Conservation (phyloP, 2,888 invertebrate genomes). For the Saturnia pavonia region DNA sequence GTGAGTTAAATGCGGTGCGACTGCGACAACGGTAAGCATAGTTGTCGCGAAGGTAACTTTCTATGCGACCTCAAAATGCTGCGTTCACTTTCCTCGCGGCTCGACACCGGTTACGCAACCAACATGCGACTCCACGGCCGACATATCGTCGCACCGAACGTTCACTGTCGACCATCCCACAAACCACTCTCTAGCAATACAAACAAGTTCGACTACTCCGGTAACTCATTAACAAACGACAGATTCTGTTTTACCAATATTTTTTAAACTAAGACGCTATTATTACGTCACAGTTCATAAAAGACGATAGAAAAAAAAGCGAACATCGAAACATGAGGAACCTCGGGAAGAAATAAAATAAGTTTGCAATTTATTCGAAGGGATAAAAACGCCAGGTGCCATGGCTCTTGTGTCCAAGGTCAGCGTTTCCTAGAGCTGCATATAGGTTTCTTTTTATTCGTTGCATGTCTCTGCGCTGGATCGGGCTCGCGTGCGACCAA, state of each 20-base stretch:
- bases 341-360: constrained; percentile 65
- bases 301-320: constrained; percentile 34
- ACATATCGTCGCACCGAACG: constrained; percentile 62
- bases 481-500: constrained; percentile 76
- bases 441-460: constrained; percentile 79
- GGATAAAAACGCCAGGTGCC: constrained; percentile 81
- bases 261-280: constrained; percentile 43
- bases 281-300: constrained; percentile 50
- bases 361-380: constrained; percentile 74
- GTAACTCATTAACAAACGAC: constrained; percentile 39
- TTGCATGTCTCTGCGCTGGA: constrained; percentile 73
- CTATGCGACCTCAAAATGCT: constrained; percentile 80
- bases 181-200: constrained; percentile 36
- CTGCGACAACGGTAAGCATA: constrained; percentile 31
- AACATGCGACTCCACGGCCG: constrained; percentile 57
- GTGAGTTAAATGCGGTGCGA: constrained; percentile 4
- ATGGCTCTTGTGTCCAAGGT: constrained; percentile 76
- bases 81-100: constrained; percentile 80
- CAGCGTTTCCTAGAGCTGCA: constrained; percentile 81
- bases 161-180: constrained; percentile 27
- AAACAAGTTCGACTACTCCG: constrained; percentile 46
- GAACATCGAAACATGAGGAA: constrained; percentile 38
- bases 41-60: constrained; percentile 69
- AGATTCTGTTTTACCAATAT: constrained; percentile 45
- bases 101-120: constrained; percentile 78